Evolutionary conservation across 2,888 invertebrate species (phyloP).

Genomic region (Eupithecia tripunctaria): DNA sequence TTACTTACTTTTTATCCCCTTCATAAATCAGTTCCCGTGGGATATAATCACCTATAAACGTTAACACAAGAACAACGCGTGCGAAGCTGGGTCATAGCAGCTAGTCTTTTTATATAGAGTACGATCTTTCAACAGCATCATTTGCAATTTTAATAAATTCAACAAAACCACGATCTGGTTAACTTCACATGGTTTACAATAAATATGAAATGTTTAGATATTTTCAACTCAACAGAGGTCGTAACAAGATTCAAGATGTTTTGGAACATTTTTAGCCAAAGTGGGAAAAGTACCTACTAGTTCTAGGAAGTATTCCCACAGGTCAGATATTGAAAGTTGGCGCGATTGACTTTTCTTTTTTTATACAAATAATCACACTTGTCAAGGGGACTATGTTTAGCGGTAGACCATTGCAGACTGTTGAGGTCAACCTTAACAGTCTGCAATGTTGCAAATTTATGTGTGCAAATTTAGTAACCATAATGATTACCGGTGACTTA

Average conservation of each 20-base stretch:
- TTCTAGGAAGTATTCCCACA: background rate
- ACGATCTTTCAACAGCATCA: background rate
- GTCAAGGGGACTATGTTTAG: too few species aligned
- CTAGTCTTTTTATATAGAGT: background rate
- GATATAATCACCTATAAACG: too few species aligned
- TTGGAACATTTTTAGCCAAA: background rate
- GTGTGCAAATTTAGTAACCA: too few species aligned
- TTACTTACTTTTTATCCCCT: background rate
- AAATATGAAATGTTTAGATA: conserved; percentile 11
- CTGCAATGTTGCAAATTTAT: too few species aligned
- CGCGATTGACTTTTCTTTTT: background rate
- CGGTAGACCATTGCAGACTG: too few species aligned
- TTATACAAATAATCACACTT: background rate
- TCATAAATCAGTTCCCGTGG: too few species aligned
- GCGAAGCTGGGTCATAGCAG: too few species aligned
- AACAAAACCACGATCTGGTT: conserved; percentile 9
- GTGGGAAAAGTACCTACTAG: background rate
- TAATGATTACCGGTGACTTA: too few species aligned
- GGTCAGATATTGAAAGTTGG: background rate
- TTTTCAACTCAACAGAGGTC: background rate
- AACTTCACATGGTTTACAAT: conserved; percentile 11
- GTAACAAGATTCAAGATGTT: background rate
- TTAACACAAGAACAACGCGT: too few species aligned
- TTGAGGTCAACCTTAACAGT: too few species aligned
- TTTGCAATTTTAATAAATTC: conserved; percentile 9